Evolutionary conservation across 2,888 invertebrate species (phyloP).

Genomic region (Marronus borbonicus): DNA sequence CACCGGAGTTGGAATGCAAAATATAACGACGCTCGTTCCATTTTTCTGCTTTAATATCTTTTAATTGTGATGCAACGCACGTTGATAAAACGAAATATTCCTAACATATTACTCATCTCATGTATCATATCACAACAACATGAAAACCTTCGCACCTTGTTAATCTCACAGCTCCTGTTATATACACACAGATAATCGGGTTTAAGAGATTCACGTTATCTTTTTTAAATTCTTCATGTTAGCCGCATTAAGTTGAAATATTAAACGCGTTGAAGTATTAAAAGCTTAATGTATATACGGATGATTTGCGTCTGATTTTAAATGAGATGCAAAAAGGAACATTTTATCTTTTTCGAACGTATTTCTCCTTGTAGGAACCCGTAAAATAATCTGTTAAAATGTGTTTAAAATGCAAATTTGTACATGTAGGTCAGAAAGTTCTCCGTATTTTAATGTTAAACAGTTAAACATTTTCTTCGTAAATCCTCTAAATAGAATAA

Average conservation of each 20-base stretch:
- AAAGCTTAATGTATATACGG: not conserved
- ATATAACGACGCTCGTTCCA: too few relatives aligned
- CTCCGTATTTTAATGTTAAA: not conserved
- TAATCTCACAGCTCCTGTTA: too few relatives aligned
- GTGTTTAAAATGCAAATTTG: not conserved
- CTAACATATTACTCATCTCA: too few relatives aligned
- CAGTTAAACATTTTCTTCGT: not conserved
- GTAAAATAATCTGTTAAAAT: not conserved
- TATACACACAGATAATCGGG: too few relatives aligned
- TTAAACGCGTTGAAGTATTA: not conserved
- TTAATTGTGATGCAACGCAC: too few relatives aligned
- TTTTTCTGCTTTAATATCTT: too few relatives aligned
- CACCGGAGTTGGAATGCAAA: too few relatives aligned
- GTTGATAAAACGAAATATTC: too few relatives aligned
- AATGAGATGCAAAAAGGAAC: not conserved
- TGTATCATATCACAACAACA: too few relatives aligned
- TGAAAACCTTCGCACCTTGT: too few relatives aligned
- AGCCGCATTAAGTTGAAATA: not conserved
- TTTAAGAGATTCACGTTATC: too few relatives aligned
- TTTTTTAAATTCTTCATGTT: too few relatives aligned
- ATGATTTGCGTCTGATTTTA: conserved; percentile 1
- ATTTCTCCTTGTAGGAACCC: not conserved
- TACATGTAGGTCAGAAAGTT: not conserved
- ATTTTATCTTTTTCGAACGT: not conserved
- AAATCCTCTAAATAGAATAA: not conserved